phyloP scores from a whole-genome alignment of 2,113 vertebrate genomes.

The Mesoclemmys tuberculata region DNA sequence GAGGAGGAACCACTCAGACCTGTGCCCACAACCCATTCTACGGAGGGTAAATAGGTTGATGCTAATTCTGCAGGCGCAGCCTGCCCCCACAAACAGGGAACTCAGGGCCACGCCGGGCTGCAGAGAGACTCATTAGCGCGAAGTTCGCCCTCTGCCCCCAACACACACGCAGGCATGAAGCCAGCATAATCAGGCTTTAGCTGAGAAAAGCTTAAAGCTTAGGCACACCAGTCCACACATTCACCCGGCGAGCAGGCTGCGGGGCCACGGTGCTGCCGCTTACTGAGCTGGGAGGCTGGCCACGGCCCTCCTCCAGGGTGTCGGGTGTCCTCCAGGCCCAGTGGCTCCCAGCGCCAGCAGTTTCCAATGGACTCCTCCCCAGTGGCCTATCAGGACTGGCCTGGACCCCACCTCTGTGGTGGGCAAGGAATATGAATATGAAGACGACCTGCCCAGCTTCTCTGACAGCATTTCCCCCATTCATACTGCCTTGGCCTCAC shows the following conservation, averaged over 20 bases:
- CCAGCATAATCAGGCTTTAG: conserved; percentile 74
- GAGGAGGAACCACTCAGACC: neutral
- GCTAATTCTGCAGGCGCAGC: neutral
- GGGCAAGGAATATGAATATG: neutral
- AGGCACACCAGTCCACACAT: conserved; percentile 61
- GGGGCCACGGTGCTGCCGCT: neutral
- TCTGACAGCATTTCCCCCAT: neutral
- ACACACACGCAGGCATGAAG: conserved; percentile 42
- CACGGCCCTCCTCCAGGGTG: neutral
- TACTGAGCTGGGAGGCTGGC: neutral
- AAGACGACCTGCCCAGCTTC: neutral
- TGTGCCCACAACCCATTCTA: neutral
- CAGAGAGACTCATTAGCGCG: conserved; percentile 60
- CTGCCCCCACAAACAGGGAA: neutral
- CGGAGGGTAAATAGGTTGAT: neutral
- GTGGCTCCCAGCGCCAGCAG: neutral
- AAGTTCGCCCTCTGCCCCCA: conserved; percentile 62
- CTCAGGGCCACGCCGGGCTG: conserved; percentile 27
- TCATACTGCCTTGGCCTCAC: no score
- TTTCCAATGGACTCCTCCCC: rapidly evolving
- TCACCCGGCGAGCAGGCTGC: conserved; percentile 6
- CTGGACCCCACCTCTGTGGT: neutral
- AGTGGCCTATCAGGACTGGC: rapidly evolving
- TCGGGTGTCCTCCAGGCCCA: neutral
- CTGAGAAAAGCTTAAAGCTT: conserved; percentile 75